Percentiles rank a stretch among this genome's conserved stretches.
Conservation (phyloP, 1,140 invertebrate species). For the Colletes latitarsis region DNA sequence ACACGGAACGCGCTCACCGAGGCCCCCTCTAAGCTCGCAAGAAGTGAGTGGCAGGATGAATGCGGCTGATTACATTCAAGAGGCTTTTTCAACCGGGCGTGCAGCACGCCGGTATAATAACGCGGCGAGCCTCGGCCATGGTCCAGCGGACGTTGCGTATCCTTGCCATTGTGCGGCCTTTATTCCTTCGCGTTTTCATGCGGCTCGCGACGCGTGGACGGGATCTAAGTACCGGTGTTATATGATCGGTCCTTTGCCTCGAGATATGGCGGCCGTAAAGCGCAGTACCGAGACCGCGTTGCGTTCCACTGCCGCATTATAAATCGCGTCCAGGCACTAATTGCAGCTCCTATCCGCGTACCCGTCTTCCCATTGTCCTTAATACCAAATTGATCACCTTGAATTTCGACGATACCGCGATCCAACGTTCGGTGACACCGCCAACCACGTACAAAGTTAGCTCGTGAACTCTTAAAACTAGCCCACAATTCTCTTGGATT, state of each 20-base stretch:
- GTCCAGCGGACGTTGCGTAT: constrained; percentile 32
- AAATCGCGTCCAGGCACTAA: constrained; percentile 26
- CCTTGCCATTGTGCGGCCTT: constrained; percentile 34
- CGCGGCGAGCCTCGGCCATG: constrained; percentile 15
- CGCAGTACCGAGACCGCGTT: neutral
- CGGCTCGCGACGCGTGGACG: constrained; percentile 35
- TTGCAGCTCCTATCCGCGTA: constrained; percentile 20
- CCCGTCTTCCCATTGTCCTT: constrained; percentile 20
- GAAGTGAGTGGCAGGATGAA: constrained; percentile 55
- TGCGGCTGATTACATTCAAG: constrained; percentile 55
- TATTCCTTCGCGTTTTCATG: constrained; percentile 37
- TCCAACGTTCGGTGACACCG: neutral
- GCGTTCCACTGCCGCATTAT: constrained; percentile 5
- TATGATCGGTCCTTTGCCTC: constrained; percentile 19
- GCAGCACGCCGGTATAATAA: constrained; percentile 49
- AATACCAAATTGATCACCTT: neutral
- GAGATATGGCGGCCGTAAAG: neutral
- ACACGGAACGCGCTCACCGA: constrained; percentile 38
- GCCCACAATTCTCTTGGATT: too few species aligned
- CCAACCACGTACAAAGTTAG: too few species aligned
- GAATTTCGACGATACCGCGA: neutral
- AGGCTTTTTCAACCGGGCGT: constrained; percentile 43
- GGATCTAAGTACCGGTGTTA: constrained; percentile 33
- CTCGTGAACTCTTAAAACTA: too few species aligned
- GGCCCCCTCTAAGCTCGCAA: constrained; percentile 49